A percentile compares a stretch with the other conserved stretches of the same genome.
Evolutionary conservation across 2,797 vertebrate species (phyloP).

Genomic region (Danio choprae): DNA sequence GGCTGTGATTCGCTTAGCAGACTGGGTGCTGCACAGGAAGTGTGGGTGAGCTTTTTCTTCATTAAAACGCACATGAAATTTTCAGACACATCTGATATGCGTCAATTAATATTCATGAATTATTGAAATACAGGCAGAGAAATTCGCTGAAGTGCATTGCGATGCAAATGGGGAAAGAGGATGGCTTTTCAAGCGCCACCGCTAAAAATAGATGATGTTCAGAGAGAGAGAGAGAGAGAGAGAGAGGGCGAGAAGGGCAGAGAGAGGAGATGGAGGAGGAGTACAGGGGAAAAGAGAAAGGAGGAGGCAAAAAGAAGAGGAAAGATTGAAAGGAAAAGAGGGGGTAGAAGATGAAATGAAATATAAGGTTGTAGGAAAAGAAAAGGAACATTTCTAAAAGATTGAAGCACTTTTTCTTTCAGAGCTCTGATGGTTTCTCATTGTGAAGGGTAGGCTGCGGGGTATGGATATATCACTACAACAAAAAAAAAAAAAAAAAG

Average conservation of each 20-base stretch:
- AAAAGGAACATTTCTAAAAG: not conserved
- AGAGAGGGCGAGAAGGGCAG: not conserved
- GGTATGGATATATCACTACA: slow-evolving; percentile 1
- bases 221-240: slow-evolving; percentile 19
- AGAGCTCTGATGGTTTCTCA: slow-evolving; percentile 21
- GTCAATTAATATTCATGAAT: slow-evolving; percentile 61
- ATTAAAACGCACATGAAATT: slow-evolving; percentile 43
- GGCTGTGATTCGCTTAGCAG: slow-evolving; percentile 18
- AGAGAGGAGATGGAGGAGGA: not conserved
- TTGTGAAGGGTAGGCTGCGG: slow-evolving; percentile 17
- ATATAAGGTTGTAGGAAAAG: slow-evolving; percentile 29
- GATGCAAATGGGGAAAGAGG: slow-evolving; percentile 47
- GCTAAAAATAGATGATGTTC: slow-evolving; percentile 51
- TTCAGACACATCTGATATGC: slow-evolving; percentile 44
- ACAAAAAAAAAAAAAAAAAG: not conserved
- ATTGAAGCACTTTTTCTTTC: slow-evolving; percentile 50
- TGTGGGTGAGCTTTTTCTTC: slow-evolving; percentile 10
- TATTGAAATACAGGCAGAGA: slow-evolving; percentile 49
- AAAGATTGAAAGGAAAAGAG: slow-evolving; percentile 52
- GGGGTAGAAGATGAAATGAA: slow-evolving; percentile 50
- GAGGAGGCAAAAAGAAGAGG: slow-evolving; percentile 18
- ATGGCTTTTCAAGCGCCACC: slow-evolving; percentile 15
- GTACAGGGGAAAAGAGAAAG: slow-evolving; percentile 6
- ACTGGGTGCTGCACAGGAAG: not conserved
- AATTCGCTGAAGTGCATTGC: slow-evolving; percentile 38